phyloP scores from a whole-genome alignment of 2,113 vertebrate species.

The Pteruthius melanotis region DNA sequence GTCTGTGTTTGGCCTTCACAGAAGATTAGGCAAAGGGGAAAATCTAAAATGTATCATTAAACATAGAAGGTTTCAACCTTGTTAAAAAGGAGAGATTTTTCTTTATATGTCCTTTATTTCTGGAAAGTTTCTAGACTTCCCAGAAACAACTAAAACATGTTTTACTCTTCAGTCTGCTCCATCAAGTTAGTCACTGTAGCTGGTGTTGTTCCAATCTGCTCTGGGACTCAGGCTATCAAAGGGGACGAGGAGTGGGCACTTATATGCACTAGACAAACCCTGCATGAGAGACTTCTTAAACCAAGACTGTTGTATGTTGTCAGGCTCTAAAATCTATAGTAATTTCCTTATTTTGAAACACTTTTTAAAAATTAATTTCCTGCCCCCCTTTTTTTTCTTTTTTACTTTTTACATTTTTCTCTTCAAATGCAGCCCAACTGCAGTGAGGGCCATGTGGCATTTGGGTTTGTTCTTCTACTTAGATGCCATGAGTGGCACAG shows the following conservation, averaged over 20 bases:
- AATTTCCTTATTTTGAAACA: neutral
- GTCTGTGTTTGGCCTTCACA: neutral
- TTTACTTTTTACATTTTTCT: neutral
- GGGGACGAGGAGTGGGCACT: neutral
- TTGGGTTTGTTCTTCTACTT: neutral
- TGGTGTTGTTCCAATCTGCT: neutral
- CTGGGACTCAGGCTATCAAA: neutral
- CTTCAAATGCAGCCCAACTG: neutral
- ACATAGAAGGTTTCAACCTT: neutral
- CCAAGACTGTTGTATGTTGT: neutral
- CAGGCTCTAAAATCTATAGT: neutral
- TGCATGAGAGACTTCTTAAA: neutral
- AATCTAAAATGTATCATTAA: neutral
- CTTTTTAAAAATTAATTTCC: neutral
- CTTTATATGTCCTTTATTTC: neutral
- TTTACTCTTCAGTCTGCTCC: neutral
- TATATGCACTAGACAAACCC: neutral
- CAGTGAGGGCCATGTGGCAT: neutral
- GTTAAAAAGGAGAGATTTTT: neutral
- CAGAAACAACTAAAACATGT: neutral
- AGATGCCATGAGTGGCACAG: neutral
- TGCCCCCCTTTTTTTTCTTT: accelerated
- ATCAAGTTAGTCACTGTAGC: neutral
- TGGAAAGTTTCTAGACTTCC: neutral
- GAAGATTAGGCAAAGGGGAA: neutral